These are phyloP conservation scores for Monoplex corrugatus DNA, from an alignment of 2,888 invertebrate species.

Conservation along the genomic window DNA sequence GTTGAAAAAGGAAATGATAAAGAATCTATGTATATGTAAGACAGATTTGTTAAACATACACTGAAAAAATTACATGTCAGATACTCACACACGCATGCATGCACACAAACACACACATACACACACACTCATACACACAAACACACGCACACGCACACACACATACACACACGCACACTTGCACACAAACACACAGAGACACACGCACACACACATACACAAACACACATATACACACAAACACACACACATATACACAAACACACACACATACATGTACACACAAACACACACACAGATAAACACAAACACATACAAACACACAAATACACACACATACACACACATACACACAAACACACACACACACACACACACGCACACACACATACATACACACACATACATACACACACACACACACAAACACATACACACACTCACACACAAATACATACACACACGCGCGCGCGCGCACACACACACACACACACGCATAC, in stretches of 20 bases:
- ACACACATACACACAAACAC: not conserved
- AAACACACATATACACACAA: too few species aligned
- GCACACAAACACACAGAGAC: not conserved
- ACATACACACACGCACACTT: not conserved
- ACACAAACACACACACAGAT: conserved; percentile 15
- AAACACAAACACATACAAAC: not conserved
- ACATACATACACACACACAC: not conserved
- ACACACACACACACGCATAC: too few species aligned
- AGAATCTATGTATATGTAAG: not conserved
- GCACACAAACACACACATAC: not conserved
- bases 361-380: not conserved
- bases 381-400: not conserved
- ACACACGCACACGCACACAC: not conserved
- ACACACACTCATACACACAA: not conserved
- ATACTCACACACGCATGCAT: not conserved
- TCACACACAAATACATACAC: not conserved
- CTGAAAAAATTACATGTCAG: too few species aligned
- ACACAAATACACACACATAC: too few species aligned
- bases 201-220: not conserved
- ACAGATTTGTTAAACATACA: too few species aligned
- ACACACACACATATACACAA: too few species aligned
- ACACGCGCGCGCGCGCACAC: not conserved
- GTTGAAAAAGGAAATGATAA: not conserved
- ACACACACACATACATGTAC: too few species aligned
- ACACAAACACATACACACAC: not conserved